phyloP scores from a whole-genome alignment of 2,113 vertebrate genomes.

The Lamprologus ornatipinnis region DNA sequence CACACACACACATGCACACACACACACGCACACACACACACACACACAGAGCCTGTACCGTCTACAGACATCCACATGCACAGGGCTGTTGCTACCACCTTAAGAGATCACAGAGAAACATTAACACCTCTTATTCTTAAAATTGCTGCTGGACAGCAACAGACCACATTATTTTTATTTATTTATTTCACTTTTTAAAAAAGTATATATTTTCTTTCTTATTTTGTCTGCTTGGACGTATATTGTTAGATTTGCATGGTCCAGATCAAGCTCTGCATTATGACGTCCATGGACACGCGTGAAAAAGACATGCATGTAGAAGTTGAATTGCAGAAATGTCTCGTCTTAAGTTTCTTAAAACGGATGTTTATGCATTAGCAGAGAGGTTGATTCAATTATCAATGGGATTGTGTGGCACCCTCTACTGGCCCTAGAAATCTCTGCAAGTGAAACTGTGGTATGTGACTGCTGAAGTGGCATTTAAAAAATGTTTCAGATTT shows the following conservation, averaged over 20 bases:
- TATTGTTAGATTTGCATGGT: neutral
- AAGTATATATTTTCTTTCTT: neutral
- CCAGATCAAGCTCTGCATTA: neutral
- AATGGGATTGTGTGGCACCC: constrained; percentile 1
- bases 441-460: neutral
- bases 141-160: neutral
- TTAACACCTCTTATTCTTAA: neutral
- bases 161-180: neutral
- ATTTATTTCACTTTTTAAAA: rapidly evolving
- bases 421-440: constrained; percentile 28
- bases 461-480: neutral
- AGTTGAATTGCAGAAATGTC: neutral
- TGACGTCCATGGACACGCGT: rapidly evolving
- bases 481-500: neutral
- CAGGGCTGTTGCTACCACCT: neutral
- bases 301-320: rapidly evolving
- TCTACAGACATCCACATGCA: neutral
- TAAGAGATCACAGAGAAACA: neutral
- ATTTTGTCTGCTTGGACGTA: neutral
- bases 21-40: neutral
- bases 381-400: neutral
- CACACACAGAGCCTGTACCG: neutral
- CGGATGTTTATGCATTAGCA: neutral
- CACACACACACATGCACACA: neutral
- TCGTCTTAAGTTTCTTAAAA: neutral